A percentile compares a stretch with the other conserved stretches of the same genome.
phyloP scores from a whole-genome alignment of 2,888 invertebrate species.

The Cheilosia urbana region DNA sequence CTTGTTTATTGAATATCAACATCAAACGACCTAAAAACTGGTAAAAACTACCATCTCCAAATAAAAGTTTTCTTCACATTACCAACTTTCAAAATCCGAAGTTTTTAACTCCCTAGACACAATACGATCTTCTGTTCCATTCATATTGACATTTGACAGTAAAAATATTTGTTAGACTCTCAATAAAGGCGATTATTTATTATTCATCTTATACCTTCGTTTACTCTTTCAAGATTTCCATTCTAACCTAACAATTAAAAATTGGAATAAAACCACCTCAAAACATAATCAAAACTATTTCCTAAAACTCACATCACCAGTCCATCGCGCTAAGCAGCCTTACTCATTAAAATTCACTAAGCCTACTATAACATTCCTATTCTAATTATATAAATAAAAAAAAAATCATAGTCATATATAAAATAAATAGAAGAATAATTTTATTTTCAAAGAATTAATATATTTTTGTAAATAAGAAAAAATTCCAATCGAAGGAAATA shows the following conservation, averaged over 20 bases:
- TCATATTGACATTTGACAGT: too few species aligned
- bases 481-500: conserved; percentile 45
- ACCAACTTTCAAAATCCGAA: too few species aligned
- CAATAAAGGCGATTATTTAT: too few species aligned
- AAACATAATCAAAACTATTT: conserved; percentile 22
- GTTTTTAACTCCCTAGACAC: too few species aligned
- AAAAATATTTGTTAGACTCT: too few species aligned
- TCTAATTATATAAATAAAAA: conserved; percentile 8
- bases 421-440: conserved; percentile 10
- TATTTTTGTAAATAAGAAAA: conserved; percentile 68
- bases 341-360: conserved; percentile 47
- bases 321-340: conserved; percentile 59
- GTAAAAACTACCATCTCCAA: too few species aligned
- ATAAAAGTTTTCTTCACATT: too few species aligned
- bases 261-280: not conserved
- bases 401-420: not conserved
- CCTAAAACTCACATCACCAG: conserved; percentile 17
- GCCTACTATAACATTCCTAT: conserved; percentile 62
- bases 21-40: too few species aligned
- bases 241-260: not conserved
- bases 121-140: too few species aligned
- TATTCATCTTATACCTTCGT: too few species aligned
- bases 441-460: conserved; percentile 37
- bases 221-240: too few species aligned
- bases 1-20: too few species aligned